These are phyloP conservation scores for Lordiphosa andalusiaca DNA, from an alignment of 2,888 invertebrate genomes.

Conservation along the genomic window DNA sequence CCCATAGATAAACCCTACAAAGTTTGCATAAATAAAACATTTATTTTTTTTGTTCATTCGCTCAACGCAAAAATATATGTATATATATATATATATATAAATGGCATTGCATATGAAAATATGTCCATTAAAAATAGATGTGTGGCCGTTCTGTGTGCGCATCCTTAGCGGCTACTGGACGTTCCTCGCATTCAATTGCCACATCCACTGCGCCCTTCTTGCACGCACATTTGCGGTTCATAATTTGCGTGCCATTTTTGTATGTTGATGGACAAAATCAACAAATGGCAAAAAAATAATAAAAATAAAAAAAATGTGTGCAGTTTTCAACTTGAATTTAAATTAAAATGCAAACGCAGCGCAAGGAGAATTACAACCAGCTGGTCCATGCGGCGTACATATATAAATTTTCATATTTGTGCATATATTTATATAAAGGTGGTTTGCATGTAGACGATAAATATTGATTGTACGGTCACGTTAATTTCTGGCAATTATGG, in stretches of 20 bases:
- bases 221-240: slow-evolving; percentile 72
- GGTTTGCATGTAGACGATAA: slow-evolving; percentile 45
- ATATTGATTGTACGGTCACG: slow-evolving; percentile 67
- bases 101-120: slow-evolving; percentile 39
- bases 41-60: slow-evolving; percentile 12
- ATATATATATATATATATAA: slow-evolving; percentile 27
- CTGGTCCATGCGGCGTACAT: slow-evolving; percentile 9
- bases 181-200: slow-evolving; percentile 24
- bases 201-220: slow-evolving; percentile 28
- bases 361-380: slow-evolving; percentile 51
- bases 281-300: slow-evolving; percentile 44
- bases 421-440: slow-evolving; percentile 16
- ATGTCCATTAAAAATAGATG: slow-evolving; percentile 68
- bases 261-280: slow-evolving; percentile 75
- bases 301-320: slow-evolving; percentile 34
- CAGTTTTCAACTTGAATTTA: slow-evolving; percentile 65
- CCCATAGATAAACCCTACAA: slow-evolving; percentile 40
- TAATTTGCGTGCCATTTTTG: slow-evolving; percentile 70
- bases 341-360: slow-evolving; percentile 63
- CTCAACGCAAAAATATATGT: too few relatives aligned
- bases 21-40: slow-evolving; percentile 43
- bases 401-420: slow-evolving; percentile 19
- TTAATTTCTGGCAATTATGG: slow-evolving; percentile 71
- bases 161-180: slow-evolving; percentile 26
- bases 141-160: slow-evolving; percentile 43